Evolutionary conservation across 2,888 invertebrate genomes (phyloP).

Genomic region (Pheosia gnoma): DNA sequence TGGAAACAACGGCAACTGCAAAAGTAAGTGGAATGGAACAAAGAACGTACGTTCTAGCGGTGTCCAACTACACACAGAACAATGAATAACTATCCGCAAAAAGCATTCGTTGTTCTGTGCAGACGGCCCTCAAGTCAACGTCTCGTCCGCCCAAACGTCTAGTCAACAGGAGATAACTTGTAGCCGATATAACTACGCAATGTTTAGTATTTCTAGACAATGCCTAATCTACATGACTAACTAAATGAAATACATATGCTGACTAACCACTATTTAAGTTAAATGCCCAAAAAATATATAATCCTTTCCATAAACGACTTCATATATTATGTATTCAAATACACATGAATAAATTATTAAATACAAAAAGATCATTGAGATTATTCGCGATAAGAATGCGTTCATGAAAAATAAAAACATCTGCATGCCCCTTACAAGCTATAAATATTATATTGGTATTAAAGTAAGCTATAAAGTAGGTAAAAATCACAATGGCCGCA

Average conservation of each 20-base stretch:
- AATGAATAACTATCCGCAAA: no score
- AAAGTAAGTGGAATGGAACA: no score
- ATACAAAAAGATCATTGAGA: conserved; percentile 10
- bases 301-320: neutral
- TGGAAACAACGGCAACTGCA: no score
- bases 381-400: conserved; percentile 46
- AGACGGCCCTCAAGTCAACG: no score
- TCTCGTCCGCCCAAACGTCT: no score
- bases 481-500: conserved; percentile 59
- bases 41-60: no score
- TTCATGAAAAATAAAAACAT: conserved; percentile 49
- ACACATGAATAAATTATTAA: conserved; percentile 47
- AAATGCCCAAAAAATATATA: neutral
- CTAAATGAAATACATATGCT: no score
- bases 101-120: no score
- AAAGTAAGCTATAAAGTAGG: conserved; percentile 45
- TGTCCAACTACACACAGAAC: no score
- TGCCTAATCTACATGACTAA: neutral
- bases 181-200: no score
- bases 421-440: conserved; percentile 42
- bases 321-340: conserved; percentile 8
- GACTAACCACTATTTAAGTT: neutral
- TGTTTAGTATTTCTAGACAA: no score
- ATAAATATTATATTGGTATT: conserved; percentile 49
- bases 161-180: no score